phyloP scores from a whole-genome alignment of 1,140 invertebrate genomes.

The Drosophila micromelanica region DNA sequence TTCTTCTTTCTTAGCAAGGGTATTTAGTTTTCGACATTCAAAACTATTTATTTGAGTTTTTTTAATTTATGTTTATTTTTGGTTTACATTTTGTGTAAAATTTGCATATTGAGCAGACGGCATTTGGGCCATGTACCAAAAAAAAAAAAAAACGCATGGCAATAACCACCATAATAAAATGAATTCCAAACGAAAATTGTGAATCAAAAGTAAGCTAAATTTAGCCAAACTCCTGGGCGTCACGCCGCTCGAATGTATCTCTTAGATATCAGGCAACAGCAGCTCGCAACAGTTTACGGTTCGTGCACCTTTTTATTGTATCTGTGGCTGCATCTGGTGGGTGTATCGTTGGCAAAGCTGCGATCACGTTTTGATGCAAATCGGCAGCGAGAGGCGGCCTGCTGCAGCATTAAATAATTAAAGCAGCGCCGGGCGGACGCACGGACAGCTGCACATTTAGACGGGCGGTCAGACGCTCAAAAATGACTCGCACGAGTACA shows the following conservation, averaged over 20 bases:
- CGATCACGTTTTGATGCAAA: slow-evolving; percentile 65
- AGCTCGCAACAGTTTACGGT: slow-evolving; percentile 40
- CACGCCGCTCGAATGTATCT: slow-evolving; percentile 18
- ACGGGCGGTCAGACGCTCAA: slow-evolving; percentile 35
- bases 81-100: slow-evolving; percentile 54
- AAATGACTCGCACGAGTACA: slow-evolving; percentile 37
- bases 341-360: slow-evolving; percentile 37
- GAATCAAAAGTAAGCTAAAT: background rate
- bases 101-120: slow-evolving; percentile 55
- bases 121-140: slow-evolving; percentile 33
- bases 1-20: background rate
- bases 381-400: slow-evolving; percentile 61
- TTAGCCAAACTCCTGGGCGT: slow-evolving; percentile 5
- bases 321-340: slow-evolving; percentile 19
- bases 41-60: background rate
- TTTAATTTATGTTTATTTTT: background rate
- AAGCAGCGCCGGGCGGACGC: slow-evolving; percentile 50
- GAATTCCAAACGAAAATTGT: background rate
- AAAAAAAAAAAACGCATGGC: slow-evolving; percentile 11
- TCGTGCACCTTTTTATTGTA: slow-evolving; percentile 23
- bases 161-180: slow-evolving; percentile 10
- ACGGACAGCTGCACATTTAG: slow-evolving; percentile 3
- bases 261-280: slow-evolving; percentile 13
- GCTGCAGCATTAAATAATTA: slow-evolving; percentile 80
- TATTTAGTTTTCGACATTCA: background rate